These are phyloP conservation scores for Eulithis testata DNA, from an alignment of 2,888 invertebrate species.

Conservation along the genomic window DNA sequence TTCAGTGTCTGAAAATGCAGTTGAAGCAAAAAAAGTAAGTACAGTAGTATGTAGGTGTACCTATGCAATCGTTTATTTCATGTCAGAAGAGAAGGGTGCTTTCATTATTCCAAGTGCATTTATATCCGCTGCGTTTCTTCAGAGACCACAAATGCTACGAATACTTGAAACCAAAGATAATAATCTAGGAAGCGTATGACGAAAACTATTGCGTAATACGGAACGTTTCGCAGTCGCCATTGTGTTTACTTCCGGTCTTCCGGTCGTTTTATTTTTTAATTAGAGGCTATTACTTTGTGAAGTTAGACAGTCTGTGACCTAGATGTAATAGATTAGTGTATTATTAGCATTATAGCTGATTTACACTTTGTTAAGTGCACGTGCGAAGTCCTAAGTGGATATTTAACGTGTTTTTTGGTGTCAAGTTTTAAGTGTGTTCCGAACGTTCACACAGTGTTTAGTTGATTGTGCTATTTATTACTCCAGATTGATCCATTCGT, in stretches of 20 bases:
- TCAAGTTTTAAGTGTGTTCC: too few species aligned
- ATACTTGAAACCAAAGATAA: conserved; percentile 40
- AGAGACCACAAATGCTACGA: conserved; percentile 7
- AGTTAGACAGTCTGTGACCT: conserved; percentile 21
- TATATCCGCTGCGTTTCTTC: background rate
- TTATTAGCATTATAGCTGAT: too few species aligned
- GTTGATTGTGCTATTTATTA: too few species aligned
- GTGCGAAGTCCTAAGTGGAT: too few species aligned
- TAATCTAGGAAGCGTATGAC: conserved; percentile 50
- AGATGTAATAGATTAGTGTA: conserved; percentile 9
- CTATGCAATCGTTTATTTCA: too few species aligned
- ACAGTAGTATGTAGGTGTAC: too few species aligned
- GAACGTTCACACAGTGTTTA: too few species aligned
- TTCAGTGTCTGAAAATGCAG: too few species aligned
- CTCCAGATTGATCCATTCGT: too few species aligned
- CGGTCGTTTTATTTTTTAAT: conserved; percentile 49
- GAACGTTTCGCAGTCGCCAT: conserved; percentile 47
- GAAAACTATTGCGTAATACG: conserved; percentile 44
- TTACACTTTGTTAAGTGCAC: too few species aligned
- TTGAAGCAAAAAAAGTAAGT: too few species aligned
- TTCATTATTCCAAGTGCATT: background rate
- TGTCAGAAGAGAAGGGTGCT: conserved; percentile 4
- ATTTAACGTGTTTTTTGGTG: too few species aligned
- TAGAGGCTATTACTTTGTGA: conserved; percentile 29
- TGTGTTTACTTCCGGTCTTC: conserved; percentile 56